phyloP scores from a whole-genome alignment of 2,797 vertebrate genomes.

The Salmo trutta region DNA sequence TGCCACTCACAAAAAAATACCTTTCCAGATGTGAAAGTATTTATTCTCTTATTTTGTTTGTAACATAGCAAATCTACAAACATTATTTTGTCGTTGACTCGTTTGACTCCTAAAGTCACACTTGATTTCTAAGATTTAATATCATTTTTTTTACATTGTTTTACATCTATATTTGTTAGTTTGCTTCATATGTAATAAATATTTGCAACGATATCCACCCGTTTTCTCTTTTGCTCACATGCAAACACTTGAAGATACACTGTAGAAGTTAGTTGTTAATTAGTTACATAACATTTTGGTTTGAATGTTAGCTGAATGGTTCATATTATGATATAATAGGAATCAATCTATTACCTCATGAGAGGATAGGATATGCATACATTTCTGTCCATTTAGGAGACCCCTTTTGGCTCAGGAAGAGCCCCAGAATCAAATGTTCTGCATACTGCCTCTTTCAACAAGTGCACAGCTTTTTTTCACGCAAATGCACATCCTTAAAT shows the following conservation, averaged over 20 bases:
- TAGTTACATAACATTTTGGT: no score
- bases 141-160: constrained; percentile 68
- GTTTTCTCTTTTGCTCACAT: not conserved
- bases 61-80: constrained; percentile 58
- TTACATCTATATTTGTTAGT: constrained; percentile 60
- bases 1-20: constrained; percentile 28
- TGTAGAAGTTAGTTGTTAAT: not conserved
- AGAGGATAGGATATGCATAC: not conserved
- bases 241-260: not conserved
- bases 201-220: constrained; percentile 52
- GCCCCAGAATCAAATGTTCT: not conserved
- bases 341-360: not conserved
- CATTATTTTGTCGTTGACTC: constrained; percentile 50
- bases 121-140: constrained; percentile 55
- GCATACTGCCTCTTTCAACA: not conserved
- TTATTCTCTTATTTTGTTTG: constrained; percentile 64
- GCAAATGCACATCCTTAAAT: not conserved
- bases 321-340: not conserved
- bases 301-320: not conserved
- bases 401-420: not conserved
- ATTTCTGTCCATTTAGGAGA: not conserved
- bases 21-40: constrained; percentile 60
- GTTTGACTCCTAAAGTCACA: constrained; percentile 61
- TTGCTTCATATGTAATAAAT: constrained; percentile 73
- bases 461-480: not conserved